Base-by-base conservation (phyloP, 2,888 invertebrate genomes). In the Anorthoa munda region DNA sequence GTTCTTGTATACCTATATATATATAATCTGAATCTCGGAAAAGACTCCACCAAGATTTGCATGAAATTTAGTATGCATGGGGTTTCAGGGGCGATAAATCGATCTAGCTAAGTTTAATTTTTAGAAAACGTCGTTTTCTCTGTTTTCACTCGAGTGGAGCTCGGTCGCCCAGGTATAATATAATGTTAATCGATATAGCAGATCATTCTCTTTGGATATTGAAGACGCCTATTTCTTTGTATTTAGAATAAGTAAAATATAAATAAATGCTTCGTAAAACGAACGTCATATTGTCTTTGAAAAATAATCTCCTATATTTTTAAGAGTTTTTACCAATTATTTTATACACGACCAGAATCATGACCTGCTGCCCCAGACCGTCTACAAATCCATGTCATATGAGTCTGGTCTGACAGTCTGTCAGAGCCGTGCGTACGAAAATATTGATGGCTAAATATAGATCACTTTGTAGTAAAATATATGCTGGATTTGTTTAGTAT, bases 281-380 rank as follows among this genome's bases (percentile, higher is more conserved):
- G 12, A 17, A 2, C 7, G 4, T 50, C 9, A 9, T 15, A n/a
- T 63, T 51, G 11, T 64, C 2, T 68, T 51, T 39, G 11, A 11
- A 58, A 58, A 4, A 18, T 7, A 26, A n/a, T n/a, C 11, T 17
- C 1, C 18, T 59, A 2, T 26, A 31, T 39, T n/a, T 26, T 18
- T 4, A 0, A n/a, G 1, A 39, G 1, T 39, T 26, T 45, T 11
- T 17, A 31, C 2, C 13, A 63, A n/a, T 65, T 56, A 11, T 45
- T 71, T 39, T 77, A 48, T 55, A 50, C 23, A 17, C 5, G 13
- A 23, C 50, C 18, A 55, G 48, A 50, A 51, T 45, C n/a, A 46
- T 46, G 66, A 74, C 71, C 83, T 45, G 39, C n/a, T 81, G 55
- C 21, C 72, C 69, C 9, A 73, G 64, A 64, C 77, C 26, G 53